These are phyloP conservation scores for Anguilla japonica DNA, from an alignment of 2,113 vertebrate species.

Conservation along the genomic window DNA sequence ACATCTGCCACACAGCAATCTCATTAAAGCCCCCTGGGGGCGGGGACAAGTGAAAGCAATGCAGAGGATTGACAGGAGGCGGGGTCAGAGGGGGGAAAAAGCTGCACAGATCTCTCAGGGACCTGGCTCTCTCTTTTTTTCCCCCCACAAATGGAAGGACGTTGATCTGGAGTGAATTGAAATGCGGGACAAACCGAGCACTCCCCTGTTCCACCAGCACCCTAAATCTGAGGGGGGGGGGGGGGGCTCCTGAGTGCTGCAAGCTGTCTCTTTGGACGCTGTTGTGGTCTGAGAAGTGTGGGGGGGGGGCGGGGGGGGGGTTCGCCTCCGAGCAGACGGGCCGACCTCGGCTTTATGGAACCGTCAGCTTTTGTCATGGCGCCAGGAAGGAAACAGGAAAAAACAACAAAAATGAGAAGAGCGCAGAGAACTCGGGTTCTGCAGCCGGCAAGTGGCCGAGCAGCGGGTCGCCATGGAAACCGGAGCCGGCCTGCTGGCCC, in stretches of 20 bases:
- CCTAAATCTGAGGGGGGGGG: neutral
- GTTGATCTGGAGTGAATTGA: neutral
- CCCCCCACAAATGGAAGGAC: neutral
- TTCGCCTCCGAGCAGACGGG: neutral
- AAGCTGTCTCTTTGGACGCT: neutral
- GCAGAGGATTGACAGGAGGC: slow-evolving; percentile 41
- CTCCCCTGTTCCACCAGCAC: neutral
- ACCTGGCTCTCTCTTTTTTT: neutral
- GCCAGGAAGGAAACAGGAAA: slow-evolving; percentile 58
- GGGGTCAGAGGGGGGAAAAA: neutral
- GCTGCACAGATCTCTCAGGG: neutral
- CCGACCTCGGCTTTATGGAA: slow-evolving; percentile 21
- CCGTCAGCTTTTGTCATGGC: slow-evolving; percentile 69
- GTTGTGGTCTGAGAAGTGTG: neutral
- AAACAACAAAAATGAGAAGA: slow-evolving; percentile 40
- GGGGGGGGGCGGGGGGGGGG: neutral
- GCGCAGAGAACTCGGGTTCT: slow-evolving; percentile 66
- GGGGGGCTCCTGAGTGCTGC: neutral
- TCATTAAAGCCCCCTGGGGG: slow-evolving; percentile 47
- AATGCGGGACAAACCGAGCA: neutral
- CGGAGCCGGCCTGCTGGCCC: slow-evolving; percentile 65
- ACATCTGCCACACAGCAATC: slow-evolving; percentile 66
- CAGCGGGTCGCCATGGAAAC: slow-evolving; percentile 88
- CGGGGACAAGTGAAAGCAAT: slow-evolving; percentile 30
- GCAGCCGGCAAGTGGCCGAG: slow-evolving; percentile 60